Conservation (phyloP, 2,113 vertebrate genomes). For the Bombycilla garrulus region DNA sequence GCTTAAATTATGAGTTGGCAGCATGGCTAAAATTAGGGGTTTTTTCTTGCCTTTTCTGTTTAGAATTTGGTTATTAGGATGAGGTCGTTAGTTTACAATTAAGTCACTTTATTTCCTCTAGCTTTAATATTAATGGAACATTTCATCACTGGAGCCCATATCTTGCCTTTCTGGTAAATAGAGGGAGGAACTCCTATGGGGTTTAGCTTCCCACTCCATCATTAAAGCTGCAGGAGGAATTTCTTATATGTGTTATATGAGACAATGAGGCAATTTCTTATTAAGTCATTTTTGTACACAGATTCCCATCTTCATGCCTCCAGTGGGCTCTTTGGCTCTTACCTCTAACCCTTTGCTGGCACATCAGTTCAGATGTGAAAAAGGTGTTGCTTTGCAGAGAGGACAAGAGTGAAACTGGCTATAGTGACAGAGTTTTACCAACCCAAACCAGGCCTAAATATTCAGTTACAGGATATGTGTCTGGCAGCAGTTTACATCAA, state of each 20-base stretch:
- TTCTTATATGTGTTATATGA: slow-evolving; percentile 57
- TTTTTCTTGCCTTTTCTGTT: slow-evolving; percentile 64
- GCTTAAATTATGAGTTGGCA: slow-evolving; percentile 74
- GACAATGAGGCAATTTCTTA: slow-evolving; percentile 34
- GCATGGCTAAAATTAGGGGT: slow-evolving; percentile 21
- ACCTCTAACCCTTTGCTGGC: neutral
- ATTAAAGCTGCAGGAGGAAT: slow-evolving; percentile 47
- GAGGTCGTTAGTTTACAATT: slow-evolving; percentile 73
- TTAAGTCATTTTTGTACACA: neutral
- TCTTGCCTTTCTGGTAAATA: slow-evolving; percentile 64
- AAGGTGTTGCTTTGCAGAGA: neutral
- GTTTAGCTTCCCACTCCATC: slow-evolving; percentile 61
- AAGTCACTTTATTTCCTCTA: slow-evolving; percentile 67
- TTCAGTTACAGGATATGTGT: neutral
- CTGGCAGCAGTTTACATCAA: neutral
- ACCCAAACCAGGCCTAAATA: neutral
- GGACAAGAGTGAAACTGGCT: neutral
- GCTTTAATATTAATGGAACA: slow-evolving; percentile 70
- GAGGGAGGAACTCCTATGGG: slow-evolving; percentile 44
- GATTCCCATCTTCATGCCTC: neutral
- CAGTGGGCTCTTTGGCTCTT: neutral
- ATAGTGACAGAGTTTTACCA: neutral
- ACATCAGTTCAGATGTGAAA: neutral
- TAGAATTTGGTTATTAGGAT: slow-evolving; percentile 71
- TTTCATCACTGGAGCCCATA: slow-evolving; percentile 60